phyloP scores from a whole-genome alignment of 2,888 invertebrate genomes.

The Elegia similella region DNA sequence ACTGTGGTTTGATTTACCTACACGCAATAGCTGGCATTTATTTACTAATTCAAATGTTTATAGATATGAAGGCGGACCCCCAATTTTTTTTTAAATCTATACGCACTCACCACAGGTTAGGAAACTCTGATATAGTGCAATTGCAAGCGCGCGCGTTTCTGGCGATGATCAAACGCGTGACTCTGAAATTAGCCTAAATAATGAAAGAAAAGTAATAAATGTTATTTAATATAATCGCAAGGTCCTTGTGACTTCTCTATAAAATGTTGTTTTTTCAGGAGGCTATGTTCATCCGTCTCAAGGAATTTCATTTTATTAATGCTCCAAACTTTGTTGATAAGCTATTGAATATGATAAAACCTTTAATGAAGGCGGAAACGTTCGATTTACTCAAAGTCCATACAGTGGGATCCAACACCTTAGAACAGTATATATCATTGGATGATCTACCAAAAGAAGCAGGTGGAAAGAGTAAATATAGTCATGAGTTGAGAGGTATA shows the following conservation, averaged over 20 bases:
- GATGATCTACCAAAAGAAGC: constrained; percentile 81
- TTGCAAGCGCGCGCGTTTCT: too few relatives aligned
- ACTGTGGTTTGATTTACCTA: too few relatives aligned
- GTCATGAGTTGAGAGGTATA: constrained; percentile 40
- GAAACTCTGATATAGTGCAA: too few relatives aligned
- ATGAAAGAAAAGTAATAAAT: too few relatives aligned
- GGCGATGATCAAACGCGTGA: too few relatives aligned
- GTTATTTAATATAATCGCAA: too few relatives aligned
- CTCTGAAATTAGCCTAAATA: too few relatives aligned
- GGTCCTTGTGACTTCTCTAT: neutral
- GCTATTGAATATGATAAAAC: constrained; percentile 84
- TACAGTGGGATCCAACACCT: constrained; percentile 58
- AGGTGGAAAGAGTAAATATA: constrained; percentile 71
- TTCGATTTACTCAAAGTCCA: constrained; percentile 76
- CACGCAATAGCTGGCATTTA: too few relatives aligned
- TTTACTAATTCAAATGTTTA: too few relatives aligned
- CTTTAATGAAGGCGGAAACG: constrained; percentile 87
- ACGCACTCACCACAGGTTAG: too few relatives aligned
- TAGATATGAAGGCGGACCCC: too few relatives aligned
- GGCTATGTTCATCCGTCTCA: constrained; percentile 81
- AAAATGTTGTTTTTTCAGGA: constrained; percentile 68
- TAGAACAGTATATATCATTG: constrained; percentile 76
- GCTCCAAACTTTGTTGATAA: constrained; percentile 85
- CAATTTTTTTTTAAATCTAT: too few relatives aligned
- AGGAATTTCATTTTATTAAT: constrained; percentile 86